Percentiles rank a stretch among this genome's conserved stretches.
These are phyloP conservation scores for Steatornis caripensis DNA, from an alignment of 2,113 vertebrate species.

Conservation along the genomic window DNA sequence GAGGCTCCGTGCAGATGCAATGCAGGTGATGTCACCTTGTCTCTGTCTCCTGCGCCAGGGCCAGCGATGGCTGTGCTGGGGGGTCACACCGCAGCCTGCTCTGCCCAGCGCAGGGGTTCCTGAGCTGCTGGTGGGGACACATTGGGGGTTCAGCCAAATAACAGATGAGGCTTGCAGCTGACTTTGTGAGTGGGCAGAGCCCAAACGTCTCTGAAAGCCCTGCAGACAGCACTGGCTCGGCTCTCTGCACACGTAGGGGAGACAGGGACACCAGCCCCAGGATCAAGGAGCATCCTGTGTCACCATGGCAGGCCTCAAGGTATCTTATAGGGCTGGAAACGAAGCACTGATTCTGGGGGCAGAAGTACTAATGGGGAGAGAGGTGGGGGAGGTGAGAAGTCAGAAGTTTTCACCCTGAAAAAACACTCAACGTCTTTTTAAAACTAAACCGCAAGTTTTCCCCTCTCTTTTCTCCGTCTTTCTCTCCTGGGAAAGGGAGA, in stretches of 20 bases:
- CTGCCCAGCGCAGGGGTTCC: neutral
- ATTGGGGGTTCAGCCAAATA: rapidly evolving
- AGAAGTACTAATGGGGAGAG: neutral
- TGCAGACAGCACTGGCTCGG: neutral
- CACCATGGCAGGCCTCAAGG: neutral
- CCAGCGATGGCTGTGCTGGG: neutral
- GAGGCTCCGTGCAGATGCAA: neutral
- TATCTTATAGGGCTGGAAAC: neutral
- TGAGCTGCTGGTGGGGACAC: rapidly evolving
- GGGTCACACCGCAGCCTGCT: rapidly evolving
- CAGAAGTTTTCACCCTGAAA: neutral
- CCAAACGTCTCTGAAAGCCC: rapidly evolving
- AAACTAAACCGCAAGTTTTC: neutral
- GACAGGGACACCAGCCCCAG: neutral
- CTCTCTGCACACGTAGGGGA: neutral
- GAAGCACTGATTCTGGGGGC: neutral
- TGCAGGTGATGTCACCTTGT: neutral
- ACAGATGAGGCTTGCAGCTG: neutral
- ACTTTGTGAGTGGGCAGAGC: neutral
- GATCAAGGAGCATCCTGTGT: rapidly evolving
- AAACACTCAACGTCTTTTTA: neutral
- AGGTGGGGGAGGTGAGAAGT: neutral
- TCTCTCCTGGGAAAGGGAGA: neutral
- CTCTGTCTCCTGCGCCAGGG: rapidly evolving
- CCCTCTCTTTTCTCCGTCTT: neutral